These are phyloP conservation scores for Falco novaeseelandiae DNA, from an alignment of 2,797 vertebrate genomes.

Conservation along the genomic window DNA sequence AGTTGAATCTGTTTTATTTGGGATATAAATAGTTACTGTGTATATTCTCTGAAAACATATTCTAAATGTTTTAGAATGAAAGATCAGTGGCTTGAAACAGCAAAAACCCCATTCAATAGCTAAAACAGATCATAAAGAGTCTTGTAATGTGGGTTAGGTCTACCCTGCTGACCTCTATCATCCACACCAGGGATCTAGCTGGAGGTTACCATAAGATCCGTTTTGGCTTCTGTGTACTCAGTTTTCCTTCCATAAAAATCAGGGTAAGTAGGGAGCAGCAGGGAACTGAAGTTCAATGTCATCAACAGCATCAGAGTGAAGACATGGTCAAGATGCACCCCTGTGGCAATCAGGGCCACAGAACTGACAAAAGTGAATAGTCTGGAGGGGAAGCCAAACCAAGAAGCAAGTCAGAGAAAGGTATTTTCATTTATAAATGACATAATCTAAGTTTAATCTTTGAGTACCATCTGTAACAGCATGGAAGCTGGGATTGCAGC, in stretches of 20 bases:
- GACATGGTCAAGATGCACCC: not conserved
- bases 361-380: not conserved
- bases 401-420: not conserved
- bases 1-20: not conserved
- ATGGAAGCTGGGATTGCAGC: not conserved
- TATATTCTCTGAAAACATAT: not conserved
- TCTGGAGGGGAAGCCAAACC: not conserved
- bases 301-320: not conserved
- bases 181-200: not conserved
- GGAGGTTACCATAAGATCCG: not conserved
- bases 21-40: not conserved
- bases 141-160: not conserved
- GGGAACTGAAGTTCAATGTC: not conserved
- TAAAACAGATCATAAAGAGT: not conserved
- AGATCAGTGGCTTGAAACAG: not conserved
- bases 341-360: not conserved
- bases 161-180: not conserved
- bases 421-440: not conserved
- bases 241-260: not conserved
- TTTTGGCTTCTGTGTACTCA: not conserved
- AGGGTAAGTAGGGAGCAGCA: not conserved
- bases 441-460: not conserved
- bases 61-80: not conserved
- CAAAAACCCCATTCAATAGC: not conserved
- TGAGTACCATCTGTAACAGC: not conserved